phyloP scores from a whole-genome alignment of 2,888 invertebrate species.

The Beris chalybata region DNA sequence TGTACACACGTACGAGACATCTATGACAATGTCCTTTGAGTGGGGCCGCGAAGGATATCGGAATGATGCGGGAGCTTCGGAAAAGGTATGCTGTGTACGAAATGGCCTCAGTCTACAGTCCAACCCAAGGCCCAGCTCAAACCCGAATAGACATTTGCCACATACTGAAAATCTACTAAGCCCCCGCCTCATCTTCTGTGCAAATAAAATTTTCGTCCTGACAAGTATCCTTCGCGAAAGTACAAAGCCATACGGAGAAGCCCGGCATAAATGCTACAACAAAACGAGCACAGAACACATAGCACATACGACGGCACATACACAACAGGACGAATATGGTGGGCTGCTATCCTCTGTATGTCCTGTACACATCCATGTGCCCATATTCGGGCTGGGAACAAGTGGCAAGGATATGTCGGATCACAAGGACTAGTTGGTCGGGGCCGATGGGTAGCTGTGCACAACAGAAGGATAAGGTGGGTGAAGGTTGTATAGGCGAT shows the following conservation, averaged over 20 bases:
- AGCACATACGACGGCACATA: slow-evolving; percentile 11
- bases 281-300: slow-evolving; percentile 1
- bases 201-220: slow-evolving; percentile 15
- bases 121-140: background rate
- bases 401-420: slow-evolving; percentile 8
- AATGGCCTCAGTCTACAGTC: too few species aligned
- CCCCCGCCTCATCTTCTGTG: background rate
- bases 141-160: background rate
- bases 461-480: slow-evolving; percentile 2
- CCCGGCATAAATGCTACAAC: slow-evolving; percentile 16
- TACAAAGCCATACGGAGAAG: slow-evolving; percentile 6
- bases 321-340: slow-evolving; percentile 14
- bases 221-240: slow-evolving; percentile 18
- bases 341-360: slow-evolving; percentile 4
- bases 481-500: background rate
- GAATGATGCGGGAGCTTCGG: too few species aligned
- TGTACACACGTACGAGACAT: too few species aligned
- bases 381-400: background rate
- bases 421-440: slow-evolving; percentile 30
- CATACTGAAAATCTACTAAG: background rate
- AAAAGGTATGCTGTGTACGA: too few species aligned
- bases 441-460: slow-evolving; percentile 11
- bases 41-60: too few species aligned
- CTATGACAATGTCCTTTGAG: too few species aligned
- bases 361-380: slow-evolving; percentile 7